Conservation (phyloP, 1,140 invertebrate species). For the Orchestia grillus region DNA sequence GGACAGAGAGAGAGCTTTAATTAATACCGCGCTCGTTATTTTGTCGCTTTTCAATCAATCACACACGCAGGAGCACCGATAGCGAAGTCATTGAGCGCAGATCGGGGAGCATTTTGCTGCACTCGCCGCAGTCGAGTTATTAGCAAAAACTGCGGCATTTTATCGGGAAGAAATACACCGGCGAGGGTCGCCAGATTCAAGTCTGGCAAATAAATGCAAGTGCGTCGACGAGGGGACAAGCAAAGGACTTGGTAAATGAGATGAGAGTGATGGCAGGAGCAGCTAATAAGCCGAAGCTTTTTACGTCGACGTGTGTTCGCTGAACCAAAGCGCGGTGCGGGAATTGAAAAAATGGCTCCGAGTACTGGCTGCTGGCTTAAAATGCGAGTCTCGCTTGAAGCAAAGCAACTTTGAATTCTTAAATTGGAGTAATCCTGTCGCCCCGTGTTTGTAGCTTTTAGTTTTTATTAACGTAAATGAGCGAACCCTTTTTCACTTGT, state of each 20-base stretch:
- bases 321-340: not conserved
- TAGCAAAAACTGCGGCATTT: not conserved
- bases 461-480: not conserved
- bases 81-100: not conserved
- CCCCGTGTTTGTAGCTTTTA: not conserved
- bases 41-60: slow-evolving; percentile 17
- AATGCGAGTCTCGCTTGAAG: not conserved
- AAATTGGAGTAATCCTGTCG: not conserved
- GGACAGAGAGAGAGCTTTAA: not conserved
- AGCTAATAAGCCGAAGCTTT: not conserved
- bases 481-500: not conserved
- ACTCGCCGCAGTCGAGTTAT: not conserved
- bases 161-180: not conserved
- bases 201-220: not conserved
- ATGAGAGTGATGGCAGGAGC: not conserved
- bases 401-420: not conserved
- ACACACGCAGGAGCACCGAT: not conserved
- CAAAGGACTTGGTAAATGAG: not conserved
- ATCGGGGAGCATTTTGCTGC: not conserved
- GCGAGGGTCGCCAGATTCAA: not conserved
- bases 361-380: not conserved
- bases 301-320: not conserved
- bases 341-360: not conserved
- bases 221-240: not conserved
- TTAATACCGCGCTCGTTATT: not conserved